Evolutionary conservation across 92 coral and sea anemone species (phyloP).

Genomic region (Isaurus tuberculatus): DNA sequence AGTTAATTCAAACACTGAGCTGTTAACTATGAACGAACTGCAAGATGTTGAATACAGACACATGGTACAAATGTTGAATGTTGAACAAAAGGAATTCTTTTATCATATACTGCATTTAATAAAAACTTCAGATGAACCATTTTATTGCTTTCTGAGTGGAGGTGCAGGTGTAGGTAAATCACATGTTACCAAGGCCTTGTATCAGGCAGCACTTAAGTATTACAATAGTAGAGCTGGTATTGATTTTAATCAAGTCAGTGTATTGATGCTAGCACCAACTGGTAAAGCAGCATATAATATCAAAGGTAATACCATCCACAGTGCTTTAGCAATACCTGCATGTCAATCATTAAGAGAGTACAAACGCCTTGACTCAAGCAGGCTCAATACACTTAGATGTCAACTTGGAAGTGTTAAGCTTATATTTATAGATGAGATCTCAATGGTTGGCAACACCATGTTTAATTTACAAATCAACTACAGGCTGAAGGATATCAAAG

Average conservation of each 20-base stretch:
- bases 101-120: conserved; percentile 70
- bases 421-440: too few species aligned
- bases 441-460: too few species aligned
- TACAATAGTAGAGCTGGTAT: conserved; percentile 70
- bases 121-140: conserved; percentile 71
- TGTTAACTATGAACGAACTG: conserved; percentile 66
- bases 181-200: too few species aligned
- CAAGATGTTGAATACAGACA: conserved; percentile 71
- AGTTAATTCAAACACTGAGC: conserved; percentile 60
- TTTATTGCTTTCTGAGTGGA: too few species aligned
- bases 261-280: too few species aligned
- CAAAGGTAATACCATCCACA: conserved; percentile 72
- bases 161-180: conserved; percentile 85
- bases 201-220: too few species aligned
- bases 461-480: conserved; percentile 62
- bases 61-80: too few species aligned
- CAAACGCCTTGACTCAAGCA: conserved; percentile 74
- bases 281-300: too few species aligned
- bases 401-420: conserved; percentile 26
- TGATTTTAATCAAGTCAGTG: conserved; percentile 60
- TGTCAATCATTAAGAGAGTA: conserved; percentile 59
- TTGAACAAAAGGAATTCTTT: conserved; percentile 68
- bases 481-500: too few species aligned
- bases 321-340: too few species aligned
- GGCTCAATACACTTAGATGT: too few species aligned